Conservation (phyloP, 2,113 vertebrate genomes). For the Myrmecobius fasciatus region DNA sequence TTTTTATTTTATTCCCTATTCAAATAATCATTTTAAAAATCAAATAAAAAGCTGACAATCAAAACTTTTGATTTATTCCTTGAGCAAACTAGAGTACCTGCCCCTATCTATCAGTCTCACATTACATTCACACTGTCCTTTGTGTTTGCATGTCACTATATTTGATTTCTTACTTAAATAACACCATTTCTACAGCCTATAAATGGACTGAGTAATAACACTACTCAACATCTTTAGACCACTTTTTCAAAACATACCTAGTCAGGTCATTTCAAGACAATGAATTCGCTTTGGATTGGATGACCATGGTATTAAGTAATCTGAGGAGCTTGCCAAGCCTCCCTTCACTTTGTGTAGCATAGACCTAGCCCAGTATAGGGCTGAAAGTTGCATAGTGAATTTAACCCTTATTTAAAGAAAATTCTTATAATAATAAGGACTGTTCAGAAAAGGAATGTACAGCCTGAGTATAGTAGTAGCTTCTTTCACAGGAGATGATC, state of each 20-base stretch:
- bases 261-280: neutral
- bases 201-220: neutral
- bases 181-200: neutral
- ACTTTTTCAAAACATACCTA: neutral
- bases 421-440: neutral
- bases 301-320: neutral
- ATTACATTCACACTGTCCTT: neutral
- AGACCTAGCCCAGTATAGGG: neutral
- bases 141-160: neutral
- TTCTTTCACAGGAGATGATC: neutral
- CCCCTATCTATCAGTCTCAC: neutral
- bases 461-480: neutral
- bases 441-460: neutral
- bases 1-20: neutral
- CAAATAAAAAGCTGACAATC: neutral
- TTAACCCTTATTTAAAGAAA: neutral
- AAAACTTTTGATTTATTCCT: neutral
- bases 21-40: neutral
- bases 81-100: neutral
- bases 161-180: neutral
- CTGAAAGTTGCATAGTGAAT: neutral
- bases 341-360: neutral
- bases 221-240: neutral
- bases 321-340: neutral
- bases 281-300: neutral